phyloP scores from a whole-genome alignment of 1,140 invertebrate species.

The Hyles euphorbiae region DNA sequence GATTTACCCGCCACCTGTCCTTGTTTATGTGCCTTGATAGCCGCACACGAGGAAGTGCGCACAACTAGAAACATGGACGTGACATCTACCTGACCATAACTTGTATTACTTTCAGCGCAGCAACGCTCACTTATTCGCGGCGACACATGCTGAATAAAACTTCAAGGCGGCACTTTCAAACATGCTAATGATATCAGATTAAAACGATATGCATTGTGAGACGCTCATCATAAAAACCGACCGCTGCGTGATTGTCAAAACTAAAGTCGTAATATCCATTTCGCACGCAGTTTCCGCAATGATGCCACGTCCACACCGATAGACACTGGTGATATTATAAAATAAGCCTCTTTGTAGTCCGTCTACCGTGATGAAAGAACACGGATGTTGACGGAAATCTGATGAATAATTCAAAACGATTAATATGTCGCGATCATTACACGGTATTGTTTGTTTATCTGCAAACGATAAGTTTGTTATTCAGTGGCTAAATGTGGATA shows the following conservation, averaged over 20 bases:
- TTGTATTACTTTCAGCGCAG: constrained; percentile 4
- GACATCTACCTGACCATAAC: constrained; percentile 6
- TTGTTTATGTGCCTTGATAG: constrained; percentile 50
- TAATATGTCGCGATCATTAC: background rate
- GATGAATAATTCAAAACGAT: background rate
- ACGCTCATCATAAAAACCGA: background rate
- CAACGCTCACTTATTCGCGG: too few species aligned
- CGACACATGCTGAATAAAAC: background rate
- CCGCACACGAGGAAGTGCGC: constrained; percentile 31
- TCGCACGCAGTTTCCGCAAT: constrained; percentile 8
- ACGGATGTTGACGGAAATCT: background rate
- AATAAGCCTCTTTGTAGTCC: constrained; percentile 19
- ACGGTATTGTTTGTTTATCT: constrained; percentile 23
- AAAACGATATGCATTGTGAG: background rate
- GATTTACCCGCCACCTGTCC: constrained; percentile 50
- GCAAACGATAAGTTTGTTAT: constrained; percentile 25
- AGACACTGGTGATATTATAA: constrained; percentile 11
- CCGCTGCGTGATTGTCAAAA: constrained; percentile 4
- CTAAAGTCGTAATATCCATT: constrained; percentile 12
- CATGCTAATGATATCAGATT: background rate
- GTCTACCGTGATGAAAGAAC: constrained; percentile 1
- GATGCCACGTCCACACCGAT: constrained; percentile 11
- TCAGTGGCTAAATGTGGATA: constrained; percentile 34
- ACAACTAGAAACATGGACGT: constrained; percentile 18
- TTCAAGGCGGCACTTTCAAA: background rate